phyloP scores from a whole-genome alignment of 2,888 invertebrate genomes.

The Rhingia campestris region DNA sequence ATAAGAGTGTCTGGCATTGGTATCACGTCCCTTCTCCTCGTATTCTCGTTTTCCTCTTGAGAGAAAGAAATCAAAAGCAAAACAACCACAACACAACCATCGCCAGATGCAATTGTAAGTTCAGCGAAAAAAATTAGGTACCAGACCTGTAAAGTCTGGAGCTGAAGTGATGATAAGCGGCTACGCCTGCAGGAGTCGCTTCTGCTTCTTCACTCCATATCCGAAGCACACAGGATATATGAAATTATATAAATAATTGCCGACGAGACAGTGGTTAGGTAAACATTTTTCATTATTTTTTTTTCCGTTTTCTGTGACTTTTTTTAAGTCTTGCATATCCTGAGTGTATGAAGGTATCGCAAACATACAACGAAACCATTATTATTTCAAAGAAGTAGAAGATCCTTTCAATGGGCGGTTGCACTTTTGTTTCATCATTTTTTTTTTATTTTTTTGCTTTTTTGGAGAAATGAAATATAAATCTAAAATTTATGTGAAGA shows the following conservation, averaged over 20 bases:
- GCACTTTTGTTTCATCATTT: slow-evolving; percentile 57
- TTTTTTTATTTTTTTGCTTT: slow-evolving; percentile 15
- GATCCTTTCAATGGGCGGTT: slow-evolving; percentile 68
- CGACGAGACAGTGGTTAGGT: slow-evolving; percentile 74
- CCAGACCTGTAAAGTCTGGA: slow-evolving; percentile 39
- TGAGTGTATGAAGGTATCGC: slow-evolving; percentile 20
- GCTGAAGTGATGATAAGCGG: slow-evolving; percentile 70
- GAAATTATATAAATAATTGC: slow-evolving; percentile 74
- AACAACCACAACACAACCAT: slow-evolving; percentile 58
- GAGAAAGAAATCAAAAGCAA: slow-evolving; percentile 52
- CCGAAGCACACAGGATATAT: slow-evolving; percentile 67
- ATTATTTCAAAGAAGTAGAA: slow-evolving; percentile 63
- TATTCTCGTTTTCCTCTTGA: slow-evolving; percentile 26
- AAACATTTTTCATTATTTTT: slow-evolving; percentile 65
- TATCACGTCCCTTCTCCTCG: slow-evolving; percentile 20
- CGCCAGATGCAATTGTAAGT: slow-evolving; percentile 66
- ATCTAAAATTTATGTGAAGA: slow-evolving; percentile 64
- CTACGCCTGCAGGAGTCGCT: slow-evolving; percentile 40
- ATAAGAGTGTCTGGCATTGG: slow-evolving; percentile 52
- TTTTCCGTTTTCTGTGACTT: slow-evolving; percentile 10
- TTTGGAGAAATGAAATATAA: slow-evolving; percentile 49
- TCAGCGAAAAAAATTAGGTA: slow-evolving; percentile 23
- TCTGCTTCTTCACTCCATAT: slow-evolving; percentile 3
- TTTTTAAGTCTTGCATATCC: slow-evolving; percentile 53
- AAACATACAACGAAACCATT: slow-evolving; percentile 48